phyloP scores from a whole-genome alignment of 1,140 invertebrate genomes.

The Parasteatoda tepidariorum region DNA sequence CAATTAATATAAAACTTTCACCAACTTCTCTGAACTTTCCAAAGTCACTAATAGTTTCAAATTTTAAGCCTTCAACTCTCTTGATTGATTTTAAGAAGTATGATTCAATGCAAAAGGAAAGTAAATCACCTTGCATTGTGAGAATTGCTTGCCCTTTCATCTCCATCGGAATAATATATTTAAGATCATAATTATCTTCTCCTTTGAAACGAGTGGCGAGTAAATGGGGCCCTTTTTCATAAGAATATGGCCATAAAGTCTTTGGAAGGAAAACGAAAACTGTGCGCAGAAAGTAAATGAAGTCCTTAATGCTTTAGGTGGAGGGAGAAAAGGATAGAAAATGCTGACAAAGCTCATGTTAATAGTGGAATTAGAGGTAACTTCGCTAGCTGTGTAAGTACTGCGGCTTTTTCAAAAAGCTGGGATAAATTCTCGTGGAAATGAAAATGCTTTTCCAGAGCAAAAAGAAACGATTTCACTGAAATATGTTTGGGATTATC shows the following conservation, averaged over 20 bases:
- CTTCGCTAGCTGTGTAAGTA: background rate
- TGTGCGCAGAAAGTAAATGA: conserved; percentile 38
- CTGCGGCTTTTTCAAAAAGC: background rate
- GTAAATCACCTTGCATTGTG: background rate
- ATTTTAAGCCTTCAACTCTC: background rate
- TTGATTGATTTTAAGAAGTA: background rate
- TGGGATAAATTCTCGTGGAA: conserved; percentile 22
- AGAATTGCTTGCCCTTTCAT: conserved; percentile 37
- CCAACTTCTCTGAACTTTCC: too few species aligned
- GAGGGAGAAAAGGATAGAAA: background rate
- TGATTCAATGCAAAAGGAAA: background rate
- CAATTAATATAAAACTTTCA: too few species aligned
- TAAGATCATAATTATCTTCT: conserved; percentile 42
- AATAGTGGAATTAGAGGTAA: conserved; percentile 34
- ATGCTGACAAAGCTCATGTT: conserved; percentile 51
- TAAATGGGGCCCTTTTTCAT: conserved; percentile 43
- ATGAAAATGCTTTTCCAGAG: conserved; percentile 27
- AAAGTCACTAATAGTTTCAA: background rate
- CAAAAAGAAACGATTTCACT: conserved; percentile 4
- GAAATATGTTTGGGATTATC: conserved; percentile 23
- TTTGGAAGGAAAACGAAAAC: conserved; percentile 15
- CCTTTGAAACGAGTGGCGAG: conserved; percentile 15
- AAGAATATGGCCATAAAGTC: conserved; percentile 20
- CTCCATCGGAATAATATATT: conserved; percentile 31
- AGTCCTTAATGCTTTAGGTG: conserved; percentile 50